phyloP scores from a whole-genome alignment of 2,113 vertebrate genomes.

The Perca fluviatilis region DNA sequence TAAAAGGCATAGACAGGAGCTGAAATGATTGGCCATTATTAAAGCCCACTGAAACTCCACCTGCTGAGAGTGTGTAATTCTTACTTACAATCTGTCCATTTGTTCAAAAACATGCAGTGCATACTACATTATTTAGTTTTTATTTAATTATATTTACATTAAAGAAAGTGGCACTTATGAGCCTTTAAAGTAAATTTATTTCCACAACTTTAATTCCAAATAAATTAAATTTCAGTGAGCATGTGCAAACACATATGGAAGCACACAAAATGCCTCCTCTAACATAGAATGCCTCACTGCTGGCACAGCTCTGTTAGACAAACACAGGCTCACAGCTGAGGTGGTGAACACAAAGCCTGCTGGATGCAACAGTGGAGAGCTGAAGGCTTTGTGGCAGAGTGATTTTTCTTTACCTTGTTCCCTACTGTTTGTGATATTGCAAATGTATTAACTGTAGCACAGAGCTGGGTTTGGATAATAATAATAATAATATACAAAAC shows the following conservation, averaged over 20 bases:
- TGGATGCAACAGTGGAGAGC: slow-evolving; percentile 33
- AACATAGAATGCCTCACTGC: background rate
- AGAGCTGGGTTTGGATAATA: slow-evolving; percentile 3
- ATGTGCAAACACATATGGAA: slow-evolving; percentile 2
- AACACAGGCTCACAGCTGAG: slow-evolving; percentile 44
- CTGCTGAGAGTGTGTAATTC: slow-evolving; percentile 8
- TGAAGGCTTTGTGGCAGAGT: slow-evolving; percentile 30
- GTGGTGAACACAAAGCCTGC: slow-evolving; percentile 43
- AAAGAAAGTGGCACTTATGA: background rate
- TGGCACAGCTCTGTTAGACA: slow-evolving; percentile 22
- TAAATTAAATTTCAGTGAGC: background rate
- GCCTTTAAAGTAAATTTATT: background rate
- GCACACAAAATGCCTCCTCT: background rate
- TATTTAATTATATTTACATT: background rate
- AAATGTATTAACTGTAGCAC: slow-evolving; percentile 30
- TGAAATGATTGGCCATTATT: slow-evolving; percentile 36
- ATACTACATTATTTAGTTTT: background rate
- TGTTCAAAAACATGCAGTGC: background rate
- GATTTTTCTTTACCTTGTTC: slow-evolving; percentile 40
- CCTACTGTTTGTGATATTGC: slow-evolving; percentile 21
- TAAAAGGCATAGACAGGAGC: slow-evolving; percentile 32
- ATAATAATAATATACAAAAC: background rate
- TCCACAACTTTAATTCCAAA: background rate
- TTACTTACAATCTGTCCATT: background rate
- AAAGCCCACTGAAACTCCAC: slow-evolving; percentile 22